Conservation (phyloP, 2,113 vertebrate genomes). For the Phocoena phocoena region DNA sequence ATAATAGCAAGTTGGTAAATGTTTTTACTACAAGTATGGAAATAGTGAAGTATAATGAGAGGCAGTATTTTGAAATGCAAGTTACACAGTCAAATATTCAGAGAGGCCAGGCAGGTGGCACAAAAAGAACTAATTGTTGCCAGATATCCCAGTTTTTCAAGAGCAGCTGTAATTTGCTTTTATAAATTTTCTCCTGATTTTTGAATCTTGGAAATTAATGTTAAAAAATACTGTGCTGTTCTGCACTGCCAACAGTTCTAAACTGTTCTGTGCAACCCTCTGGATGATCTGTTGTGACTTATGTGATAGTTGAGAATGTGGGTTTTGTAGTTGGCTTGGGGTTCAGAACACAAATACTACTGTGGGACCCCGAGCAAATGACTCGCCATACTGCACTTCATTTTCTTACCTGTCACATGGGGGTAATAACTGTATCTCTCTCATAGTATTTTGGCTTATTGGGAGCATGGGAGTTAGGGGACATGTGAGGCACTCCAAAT, state of each 20-base stretch:
- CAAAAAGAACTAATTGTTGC: not conserved
- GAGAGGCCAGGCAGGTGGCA: not conserved
- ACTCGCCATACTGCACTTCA: not conserved
- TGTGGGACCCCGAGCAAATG: not conserved
- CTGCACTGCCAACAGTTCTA: not conserved
- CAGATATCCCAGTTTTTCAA: not conserved
- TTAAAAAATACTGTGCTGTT: not conserved
- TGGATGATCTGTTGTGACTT: not conserved
- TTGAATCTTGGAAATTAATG: conserved; percentile 20
- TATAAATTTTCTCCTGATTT: not conserved
- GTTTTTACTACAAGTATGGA: not conserved
- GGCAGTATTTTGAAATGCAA: not conserved
- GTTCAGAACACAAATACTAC: not conserved
- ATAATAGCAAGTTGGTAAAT: not conserved
- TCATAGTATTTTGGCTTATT: not conserved
- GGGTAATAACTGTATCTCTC: not conserved
- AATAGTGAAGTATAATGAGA: not conserved
- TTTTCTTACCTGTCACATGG: not conserved
- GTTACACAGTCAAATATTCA: not conserved
- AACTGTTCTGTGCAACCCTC: not conserved
- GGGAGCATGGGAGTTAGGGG: not conserved
- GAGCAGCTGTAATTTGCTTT: conserved; percentile 2
- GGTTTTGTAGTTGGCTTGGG: not conserved
- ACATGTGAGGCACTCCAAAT: not conserved
- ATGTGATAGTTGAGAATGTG: not conserved